Conservation (phyloP, 35 echinoderm and acorn worm genomes). For the Ophiothrix spiculata region DNA sequence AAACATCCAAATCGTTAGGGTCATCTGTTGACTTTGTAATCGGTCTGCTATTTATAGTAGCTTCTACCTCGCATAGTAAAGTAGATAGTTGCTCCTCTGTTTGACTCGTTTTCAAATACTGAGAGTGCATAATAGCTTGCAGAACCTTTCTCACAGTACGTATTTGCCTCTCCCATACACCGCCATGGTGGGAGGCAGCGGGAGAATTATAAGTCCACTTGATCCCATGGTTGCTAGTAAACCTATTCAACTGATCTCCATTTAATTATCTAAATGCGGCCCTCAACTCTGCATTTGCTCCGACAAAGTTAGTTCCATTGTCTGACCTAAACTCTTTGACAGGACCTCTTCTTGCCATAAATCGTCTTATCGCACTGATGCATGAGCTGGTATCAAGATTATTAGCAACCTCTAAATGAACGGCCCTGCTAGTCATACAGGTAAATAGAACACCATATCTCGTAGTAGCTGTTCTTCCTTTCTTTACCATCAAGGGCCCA, state of each 20-base stretch:
- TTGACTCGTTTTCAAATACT: not conserved
- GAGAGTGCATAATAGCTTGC: conserved; percentile 10
- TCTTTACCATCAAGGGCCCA: conserved; percentile 26
- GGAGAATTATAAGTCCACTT: conserved; percentile 47
- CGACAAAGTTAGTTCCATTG: conserved; percentile 40
- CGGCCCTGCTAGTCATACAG: conserved; percentile 13
- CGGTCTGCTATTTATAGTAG: conserved; percentile 29
- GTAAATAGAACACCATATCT: conserved; percentile 40
- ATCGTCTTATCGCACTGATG: conserved; percentile 13
- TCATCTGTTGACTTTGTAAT: conserved; percentile 38
- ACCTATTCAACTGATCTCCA: conserved; percentile 1
- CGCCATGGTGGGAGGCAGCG: conserved; percentile 52
- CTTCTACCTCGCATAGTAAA: conserved; percentile 29
- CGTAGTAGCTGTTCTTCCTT: not conserved
- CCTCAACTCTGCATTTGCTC: conserved; percentile 22
- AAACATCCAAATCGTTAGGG: not conserved
- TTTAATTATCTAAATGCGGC: conserved; percentile 12
- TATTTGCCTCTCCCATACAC: conserved; percentile 50
- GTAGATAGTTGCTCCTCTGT: conserved; percentile 35
- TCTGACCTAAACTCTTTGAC: conserved; percentile 26
- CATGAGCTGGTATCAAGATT: conserved; percentile 25
- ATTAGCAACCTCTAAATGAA: conserved; percentile 38
- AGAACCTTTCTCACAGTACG: conserved; percentile 37
- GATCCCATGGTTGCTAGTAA: not conserved
- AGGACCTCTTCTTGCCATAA: conserved; percentile 12